Evolutionary conservation across 2,113 vertebrate species (phyloP).

Genomic region (Misgurnus anguillicaudatus): DNA sequence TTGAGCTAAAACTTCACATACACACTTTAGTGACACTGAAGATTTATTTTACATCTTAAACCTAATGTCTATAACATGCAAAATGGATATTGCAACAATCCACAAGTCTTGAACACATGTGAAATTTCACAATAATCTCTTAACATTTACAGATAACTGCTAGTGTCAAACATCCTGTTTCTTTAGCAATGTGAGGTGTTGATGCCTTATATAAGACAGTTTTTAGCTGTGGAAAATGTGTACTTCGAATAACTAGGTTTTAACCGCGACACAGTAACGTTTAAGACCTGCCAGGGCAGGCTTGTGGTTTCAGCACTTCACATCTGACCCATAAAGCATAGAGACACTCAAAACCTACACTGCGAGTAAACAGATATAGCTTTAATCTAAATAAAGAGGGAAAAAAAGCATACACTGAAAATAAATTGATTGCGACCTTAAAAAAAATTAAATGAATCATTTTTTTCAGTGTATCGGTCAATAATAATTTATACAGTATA

Average conservation of each 20-base stretch:
- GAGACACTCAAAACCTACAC: background rate
- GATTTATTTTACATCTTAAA: no score
- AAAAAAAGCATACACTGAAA: no score
- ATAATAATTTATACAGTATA: no score
- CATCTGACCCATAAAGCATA: background rate
- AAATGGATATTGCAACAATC: no score
- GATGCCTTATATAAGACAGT: background rate
- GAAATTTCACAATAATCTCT: background rate
- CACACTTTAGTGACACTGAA: no score
- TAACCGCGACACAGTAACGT: background rate
- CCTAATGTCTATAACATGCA: no score
- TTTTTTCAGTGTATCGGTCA: no score
- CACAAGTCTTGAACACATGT: no score
- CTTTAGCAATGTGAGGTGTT: background rate
- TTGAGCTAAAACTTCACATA: no score
- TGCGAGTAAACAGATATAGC: background rate
- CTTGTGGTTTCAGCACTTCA: background rate
- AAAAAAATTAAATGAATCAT: no score
- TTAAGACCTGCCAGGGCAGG: slow-evolving; percentile 24
- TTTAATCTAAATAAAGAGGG: no score
- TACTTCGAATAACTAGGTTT: background rate
- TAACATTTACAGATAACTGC: background rate
- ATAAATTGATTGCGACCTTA: no score
- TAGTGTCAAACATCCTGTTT: background rate
- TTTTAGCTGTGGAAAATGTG: background rate